Base-by-base conservation (phyloP, 2,888 invertebrate species). In the Hirtodrosophila trivittata region DNA sequence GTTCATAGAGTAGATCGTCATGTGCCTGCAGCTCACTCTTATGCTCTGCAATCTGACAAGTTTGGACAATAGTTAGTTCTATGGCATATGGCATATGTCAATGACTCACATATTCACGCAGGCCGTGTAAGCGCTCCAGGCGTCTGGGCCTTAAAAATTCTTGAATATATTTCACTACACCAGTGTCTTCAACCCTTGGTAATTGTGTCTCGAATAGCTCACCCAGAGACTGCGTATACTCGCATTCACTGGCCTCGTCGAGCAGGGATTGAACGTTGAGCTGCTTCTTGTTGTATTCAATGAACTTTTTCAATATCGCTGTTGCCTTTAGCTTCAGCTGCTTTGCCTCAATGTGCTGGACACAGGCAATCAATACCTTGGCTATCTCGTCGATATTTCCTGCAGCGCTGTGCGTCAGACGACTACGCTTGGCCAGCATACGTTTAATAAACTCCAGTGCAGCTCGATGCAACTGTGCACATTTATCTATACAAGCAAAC, bases 31-130 rank as follows among this genome's bases (percentile, higher is more conserved):
- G 39, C n/a, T 75, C 58, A 1, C 55, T 55, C 66, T 87, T 89
- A 33, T 83, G 66, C 10, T 72, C 74, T 2, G 77, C 75, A 66
- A 89, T 76, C 89, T 89, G 42, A n/a, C n/a, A n/a, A n/a, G n/a
- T n/a, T n/a, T n/a, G n/a, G n/a, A n/a, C n/a, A n/a, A n/a, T n/a
- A n/a, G n/a, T n/a, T n/a, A n/a, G n/a, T n/a, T n/a, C n/a, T n/a
- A n/a, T n/a, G n/a, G n/a, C n/a, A n/a, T n/a, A n/a, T n/a, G n/a
- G n/a, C n/a, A n/a, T n/a, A n/a, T n/a, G n/a, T 18, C 9, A 41
- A 26, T 26, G 4, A 3, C 75, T 77, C 45, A 87, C 88, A 67
- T 78, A 76, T 43, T 75, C 66, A 16, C 77, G 77, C 2, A 87
- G 52, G 1, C 73, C 71, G 1, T 52, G 72, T 8, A 89, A 42